These are phyloP conservation scores for Pseudorhiza aurosa DNA, from an alignment of 30 jellyfish, hydroid and myxozoan species.

Conservation along the genomic window DNA sequence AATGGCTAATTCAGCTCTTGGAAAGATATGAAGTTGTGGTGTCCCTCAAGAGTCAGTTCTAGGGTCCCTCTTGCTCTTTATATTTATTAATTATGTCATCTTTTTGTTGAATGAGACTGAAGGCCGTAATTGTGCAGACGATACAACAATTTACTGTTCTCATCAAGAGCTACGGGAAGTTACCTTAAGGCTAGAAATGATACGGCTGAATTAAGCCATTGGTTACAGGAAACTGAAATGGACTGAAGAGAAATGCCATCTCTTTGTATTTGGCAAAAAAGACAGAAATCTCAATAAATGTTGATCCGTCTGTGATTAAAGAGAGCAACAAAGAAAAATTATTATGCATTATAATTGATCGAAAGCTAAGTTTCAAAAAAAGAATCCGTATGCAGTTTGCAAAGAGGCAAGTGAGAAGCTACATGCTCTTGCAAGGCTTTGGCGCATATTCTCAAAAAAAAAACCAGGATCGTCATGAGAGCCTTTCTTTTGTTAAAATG, in stretches of 20 bases:
- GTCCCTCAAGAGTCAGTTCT: conserved; percentile 17
- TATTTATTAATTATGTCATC: background rate
- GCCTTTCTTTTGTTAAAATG: too few species aligned
- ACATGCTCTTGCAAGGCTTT: conserved; percentile 57
- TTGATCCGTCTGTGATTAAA: background rate
- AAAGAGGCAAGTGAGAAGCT: conserved; percentile 47
- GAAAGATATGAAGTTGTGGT: background rate
- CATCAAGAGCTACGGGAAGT: conserved; percentile 39
- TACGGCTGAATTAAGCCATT: conserved; percentile 18
- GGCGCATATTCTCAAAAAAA: conserved; percentile 29
- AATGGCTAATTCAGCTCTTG: background rate
- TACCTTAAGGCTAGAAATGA: conserved; percentile 34
- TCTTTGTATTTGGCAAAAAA: conserved; percentile 30
- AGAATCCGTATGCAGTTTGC: conserved; percentile 23
- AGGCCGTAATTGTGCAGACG: conserved; percentile 11
- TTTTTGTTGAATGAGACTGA: background rate
- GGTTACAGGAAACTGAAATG: conserved; percentile 28
- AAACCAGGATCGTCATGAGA: conserved; percentile 35
- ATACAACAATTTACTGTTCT: conserved; percentile 4
- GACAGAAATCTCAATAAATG: conserved; percentile 10
- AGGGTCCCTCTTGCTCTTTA: conserved; percentile 4
- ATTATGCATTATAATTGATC: conserved; percentile 43
- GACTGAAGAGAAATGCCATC: conserved; percentile 62
- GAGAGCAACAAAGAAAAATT: conserved; percentile 31
- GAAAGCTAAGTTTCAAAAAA: conserved; percentile 49